These are phyloP conservation scores for Ptilorrhoa leucosticta DNA, from an alignment of 2,113 vertebrate species.

Conservation along the genomic window DNA sequence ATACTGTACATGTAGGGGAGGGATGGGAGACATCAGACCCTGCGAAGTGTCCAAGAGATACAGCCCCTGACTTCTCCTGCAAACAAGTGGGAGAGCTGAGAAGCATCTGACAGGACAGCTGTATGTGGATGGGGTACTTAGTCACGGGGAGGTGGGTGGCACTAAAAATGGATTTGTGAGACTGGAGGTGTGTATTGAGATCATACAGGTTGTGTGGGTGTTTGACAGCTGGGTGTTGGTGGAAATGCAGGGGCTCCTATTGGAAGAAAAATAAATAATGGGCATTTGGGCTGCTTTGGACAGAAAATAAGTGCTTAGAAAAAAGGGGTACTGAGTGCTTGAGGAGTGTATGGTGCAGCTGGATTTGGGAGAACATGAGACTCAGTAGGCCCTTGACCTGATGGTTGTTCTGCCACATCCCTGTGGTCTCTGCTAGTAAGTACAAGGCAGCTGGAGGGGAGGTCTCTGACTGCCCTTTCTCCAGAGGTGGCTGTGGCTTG, in stretches of 20 bases:
- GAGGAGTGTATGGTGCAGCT: neutral
- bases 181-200: neutral
- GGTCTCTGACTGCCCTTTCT: neutral
- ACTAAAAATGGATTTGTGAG: neutral
- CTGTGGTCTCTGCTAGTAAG: neutral
- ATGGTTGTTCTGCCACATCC: neutral
- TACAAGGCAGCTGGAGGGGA: neutral
- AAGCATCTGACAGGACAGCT: neutral
- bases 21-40: neutral
- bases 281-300: neutral
- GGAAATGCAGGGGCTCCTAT: neutral
- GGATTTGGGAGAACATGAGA: neutral
- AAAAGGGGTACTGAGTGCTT: neutral
- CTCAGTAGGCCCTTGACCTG: neutral
- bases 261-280: neutral
- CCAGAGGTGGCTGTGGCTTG: neutral
- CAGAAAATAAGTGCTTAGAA: neutral
- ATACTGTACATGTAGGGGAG: neutral
- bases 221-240: neutral
- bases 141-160: neutral
- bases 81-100: neutral
- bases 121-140: neutral
- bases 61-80: neutral
- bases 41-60: neutral
- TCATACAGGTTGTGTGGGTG: neutral